A percentile compares a stretch with the other conserved stretches of the same genome.
These are phyloP conservation scores for Chloromyia formosa DNA, from an alignment of 2,888 invertebrate genomes.

Conservation along the genomic window DNA sequence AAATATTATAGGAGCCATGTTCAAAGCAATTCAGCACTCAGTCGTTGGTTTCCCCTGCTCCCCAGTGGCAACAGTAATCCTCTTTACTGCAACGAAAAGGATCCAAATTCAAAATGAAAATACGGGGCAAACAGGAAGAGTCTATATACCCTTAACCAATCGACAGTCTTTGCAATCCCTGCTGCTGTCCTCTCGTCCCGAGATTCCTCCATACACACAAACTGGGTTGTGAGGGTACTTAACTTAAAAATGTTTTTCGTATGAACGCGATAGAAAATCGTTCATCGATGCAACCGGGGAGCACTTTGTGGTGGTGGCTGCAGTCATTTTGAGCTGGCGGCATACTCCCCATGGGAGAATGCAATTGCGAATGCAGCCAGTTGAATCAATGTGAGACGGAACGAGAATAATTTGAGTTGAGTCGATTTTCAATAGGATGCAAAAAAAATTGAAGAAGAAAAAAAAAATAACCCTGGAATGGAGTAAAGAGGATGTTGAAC, in stretches of 20 bases:
- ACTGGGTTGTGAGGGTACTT: background rate
- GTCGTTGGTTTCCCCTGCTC: constrained; percentile 14
- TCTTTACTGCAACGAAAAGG: constrained; percentile 1
- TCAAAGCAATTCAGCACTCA: constrained; percentile 45
- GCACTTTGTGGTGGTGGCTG: constrained; percentile 11
- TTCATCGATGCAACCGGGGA: constrained; percentile 43
- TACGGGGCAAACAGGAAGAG: background rate
- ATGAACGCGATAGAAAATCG: constrained; percentile 40
- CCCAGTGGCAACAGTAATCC: constrained; percentile 15
- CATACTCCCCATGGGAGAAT: constrained; percentile 30
- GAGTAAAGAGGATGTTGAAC: background rate
- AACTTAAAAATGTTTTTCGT: constrained; percentile 41
- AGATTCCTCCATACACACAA: too few species aligned
- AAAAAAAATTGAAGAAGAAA: background rate
- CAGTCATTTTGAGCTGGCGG: background rate
- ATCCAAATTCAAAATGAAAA: constrained; percentile 13
- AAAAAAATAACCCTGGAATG: background rate
- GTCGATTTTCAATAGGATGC: constrained; percentile 6
- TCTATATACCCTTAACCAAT: constrained; percentile 19
- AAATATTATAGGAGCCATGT: constrained; percentile 43
- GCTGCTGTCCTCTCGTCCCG: too few species aligned
- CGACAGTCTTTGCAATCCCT: too few species aligned
- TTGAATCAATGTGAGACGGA: background rate
- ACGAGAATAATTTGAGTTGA: constrained; percentile 20
- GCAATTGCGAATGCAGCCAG: constrained; percentile 31